Evolutionary conservation across 2,113 vertebrate species (phyloP).

Genomic region (Apeltes quadracus): DNA sequence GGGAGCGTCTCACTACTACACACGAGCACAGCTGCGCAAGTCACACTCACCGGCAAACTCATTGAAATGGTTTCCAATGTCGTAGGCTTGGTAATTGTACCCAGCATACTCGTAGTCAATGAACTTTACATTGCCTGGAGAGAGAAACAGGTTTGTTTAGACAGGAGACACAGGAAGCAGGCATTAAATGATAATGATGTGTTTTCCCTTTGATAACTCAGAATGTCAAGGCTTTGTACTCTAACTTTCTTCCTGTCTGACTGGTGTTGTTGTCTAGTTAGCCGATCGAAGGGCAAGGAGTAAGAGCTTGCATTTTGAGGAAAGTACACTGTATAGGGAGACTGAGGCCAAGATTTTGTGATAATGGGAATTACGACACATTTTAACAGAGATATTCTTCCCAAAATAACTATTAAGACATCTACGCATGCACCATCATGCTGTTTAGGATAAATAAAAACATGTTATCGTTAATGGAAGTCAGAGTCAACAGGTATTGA

Average conservation of each 20-base stretch:
- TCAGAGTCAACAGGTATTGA: neutral
- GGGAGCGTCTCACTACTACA: neutral
- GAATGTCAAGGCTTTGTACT: slow-evolving; percentile 55
- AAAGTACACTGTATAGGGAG: neutral
- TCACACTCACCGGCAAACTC: slow-evolving; percentile 92
- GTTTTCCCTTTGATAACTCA: slow-evolving; percentile 69
- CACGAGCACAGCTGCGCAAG: rapidly evolving
- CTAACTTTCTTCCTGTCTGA: slow-evolving; percentile 44
- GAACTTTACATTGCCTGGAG: slow-evolving; percentile 94
- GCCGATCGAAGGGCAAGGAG: slow-evolving; percentile 51
- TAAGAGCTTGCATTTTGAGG: slow-evolving; percentile 83
- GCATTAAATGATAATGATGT: slow-evolving; percentile 59
- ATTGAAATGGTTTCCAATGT: slow-evolving; percentile 99
- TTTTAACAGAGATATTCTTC: neutral
- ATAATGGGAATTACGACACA: neutral
- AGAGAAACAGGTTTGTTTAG: slow-evolving; percentile 80
- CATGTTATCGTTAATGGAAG: neutral
- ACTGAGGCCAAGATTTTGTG: neutral
- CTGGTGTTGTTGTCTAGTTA: slow-evolving; percentile 26
- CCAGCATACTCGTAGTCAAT: slow-evolving; percentile 99
- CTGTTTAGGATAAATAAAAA: neutral
- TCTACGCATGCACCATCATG: slow-evolving; percentile 18
- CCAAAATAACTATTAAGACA: neutral
- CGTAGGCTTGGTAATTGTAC: slow-evolving; percentile 98
- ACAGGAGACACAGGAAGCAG: slow-evolving; percentile 34